phyloP scores from a whole-genome alignment of 2,888 invertebrate species.

The Ommatoiulus sabulosus region DNA sequence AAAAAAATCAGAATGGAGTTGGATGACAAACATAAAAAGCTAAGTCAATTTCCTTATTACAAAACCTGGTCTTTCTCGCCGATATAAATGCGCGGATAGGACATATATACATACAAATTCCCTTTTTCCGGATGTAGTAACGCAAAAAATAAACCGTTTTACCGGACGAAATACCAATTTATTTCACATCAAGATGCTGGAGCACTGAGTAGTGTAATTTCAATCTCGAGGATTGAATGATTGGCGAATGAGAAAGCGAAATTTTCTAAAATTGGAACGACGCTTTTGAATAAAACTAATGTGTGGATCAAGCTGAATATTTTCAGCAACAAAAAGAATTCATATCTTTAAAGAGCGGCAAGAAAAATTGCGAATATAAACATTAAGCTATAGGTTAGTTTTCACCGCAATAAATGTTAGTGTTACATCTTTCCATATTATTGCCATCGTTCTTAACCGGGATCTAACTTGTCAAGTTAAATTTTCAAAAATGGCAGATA shows the following conservation, averaged over 20 bases:
- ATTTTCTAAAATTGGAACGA: background rate
- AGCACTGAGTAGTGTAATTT: background rate
- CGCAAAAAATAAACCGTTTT: no score
- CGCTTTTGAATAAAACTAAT: background rate
- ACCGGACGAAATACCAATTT: background rate
- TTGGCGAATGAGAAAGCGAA: background rate
- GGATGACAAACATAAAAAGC: constrained; percentile 45
- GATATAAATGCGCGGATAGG: background rate
- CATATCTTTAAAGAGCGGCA: no score
- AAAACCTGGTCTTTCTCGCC: background rate
- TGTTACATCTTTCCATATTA: no score
- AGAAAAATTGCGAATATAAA: no score
- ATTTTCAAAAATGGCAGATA: no score
- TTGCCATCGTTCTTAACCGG: no score
- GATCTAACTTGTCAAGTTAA: no score
- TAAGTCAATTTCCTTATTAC: constrained; percentile 41
- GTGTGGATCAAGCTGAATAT: no score
- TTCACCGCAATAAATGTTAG: no score
- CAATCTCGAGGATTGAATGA: background rate
- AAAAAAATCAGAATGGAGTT: constrained; percentile 28
- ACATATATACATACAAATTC: background rate
- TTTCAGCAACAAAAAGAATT: no score
- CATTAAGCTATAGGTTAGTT: no score
- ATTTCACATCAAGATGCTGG: background rate
- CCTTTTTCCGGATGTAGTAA: background rate